Base-by-base conservation (phyloP, 1,140 invertebrate species). In the Drosophila hydei region DNA sequence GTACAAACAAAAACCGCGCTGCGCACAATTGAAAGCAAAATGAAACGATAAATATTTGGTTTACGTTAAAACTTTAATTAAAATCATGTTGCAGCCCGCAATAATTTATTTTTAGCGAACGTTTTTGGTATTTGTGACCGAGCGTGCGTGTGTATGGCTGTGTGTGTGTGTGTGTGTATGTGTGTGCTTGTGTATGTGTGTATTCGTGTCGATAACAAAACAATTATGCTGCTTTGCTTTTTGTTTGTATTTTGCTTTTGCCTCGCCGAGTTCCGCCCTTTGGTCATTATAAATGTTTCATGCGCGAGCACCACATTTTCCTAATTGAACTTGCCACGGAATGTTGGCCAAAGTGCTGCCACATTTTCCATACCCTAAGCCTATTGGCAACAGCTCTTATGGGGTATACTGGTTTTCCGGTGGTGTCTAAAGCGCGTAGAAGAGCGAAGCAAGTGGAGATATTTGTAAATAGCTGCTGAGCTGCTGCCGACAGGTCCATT, bases 61-160 rank as follows among this genome's bases (percentile, higher is more conserved):
- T 87, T 85, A 87, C 77, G 81, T 87, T 87, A 81, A 87, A 87
- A 87, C 81, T 87, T 87, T 87, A 87, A 87, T 87, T 87, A 87
- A 87, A 87, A 87, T 80, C 81, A 87, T 87, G 81, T 60, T 81
- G 64, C 64, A 71, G 56, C 78, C 81, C 74, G 62, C 75, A 87
- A 87, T 87, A 87, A 87, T 88, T 87, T 87, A 87, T 87, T 87
- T 85, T 76, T 62, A 74, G 19, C 80, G 69, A 74, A 48, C 61
- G 50, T 33, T 59, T 62, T 19, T 25, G 30, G 25, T 51, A 51
- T 67, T 59, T 56, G 42, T 52, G 55, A 19, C 27, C 33, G 16
- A 27, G 40, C 16, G 36, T 61, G n/a, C 27, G 7, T 18, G 30
- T 19, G 36, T 42, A 8, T 59, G 45, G 5, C 4, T 14, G 25